These are phyloP conservation scores for Stenopsyche tienmushanensis DNA, from an alignment of 1,140 invertebrate genomes.

Conservation along the genomic window DNA sequence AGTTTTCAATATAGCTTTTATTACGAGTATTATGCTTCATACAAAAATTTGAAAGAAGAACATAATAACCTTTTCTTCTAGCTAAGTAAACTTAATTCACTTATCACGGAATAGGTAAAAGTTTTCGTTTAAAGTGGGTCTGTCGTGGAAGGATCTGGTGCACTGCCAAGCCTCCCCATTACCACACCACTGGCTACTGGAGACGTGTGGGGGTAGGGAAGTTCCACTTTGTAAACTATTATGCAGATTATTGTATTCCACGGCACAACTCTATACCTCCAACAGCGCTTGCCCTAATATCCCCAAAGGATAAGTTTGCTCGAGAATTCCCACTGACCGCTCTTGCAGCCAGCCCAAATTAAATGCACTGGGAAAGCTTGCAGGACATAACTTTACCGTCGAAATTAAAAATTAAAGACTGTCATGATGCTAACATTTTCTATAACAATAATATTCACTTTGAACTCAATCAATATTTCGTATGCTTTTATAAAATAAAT, in stretches of 20 bases:
- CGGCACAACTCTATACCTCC: neutral
- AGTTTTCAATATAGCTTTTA: too few relatives aligned
- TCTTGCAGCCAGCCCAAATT: slow-evolving; percentile 8
- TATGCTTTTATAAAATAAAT: too few relatives aligned
- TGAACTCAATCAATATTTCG: too few relatives aligned
- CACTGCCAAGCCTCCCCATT: slow-evolving; percentile 1
- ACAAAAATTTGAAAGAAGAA: too few relatives aligned
- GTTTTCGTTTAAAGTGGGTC: neutral
- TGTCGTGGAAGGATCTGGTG: neutral
- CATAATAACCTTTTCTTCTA: neutral
- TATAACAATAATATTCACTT: too few relatives aligned
- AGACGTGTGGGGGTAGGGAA: neutral
- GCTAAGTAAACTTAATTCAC: neutral
- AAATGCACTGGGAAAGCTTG: slow-evolving; percentile 19
- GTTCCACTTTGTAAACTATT: slow-evolving; percentile 33
- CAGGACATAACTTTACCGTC: slow-evolving; percentile 1
- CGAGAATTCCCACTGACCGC: slow-evolving; percentile 25
- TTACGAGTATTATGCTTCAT: too few relatives aligned
- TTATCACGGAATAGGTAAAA: neutral
- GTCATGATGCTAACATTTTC: too few relatives aligned
- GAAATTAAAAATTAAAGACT: too few relatives aligned
- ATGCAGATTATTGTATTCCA: slow-evolving; percentile 33
- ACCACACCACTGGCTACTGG: neutral
- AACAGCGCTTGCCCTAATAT: slow-evolving; percentile 12
- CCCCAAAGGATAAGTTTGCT: slow-evolving; percentile 25